A percentile compares a stretch with the other conserved stretches of the same genome.
phyloP scores from a whole-genome alignment of 2,888 invertebrate genomes.

The Pyrrhosoma nymphula region DNA sequence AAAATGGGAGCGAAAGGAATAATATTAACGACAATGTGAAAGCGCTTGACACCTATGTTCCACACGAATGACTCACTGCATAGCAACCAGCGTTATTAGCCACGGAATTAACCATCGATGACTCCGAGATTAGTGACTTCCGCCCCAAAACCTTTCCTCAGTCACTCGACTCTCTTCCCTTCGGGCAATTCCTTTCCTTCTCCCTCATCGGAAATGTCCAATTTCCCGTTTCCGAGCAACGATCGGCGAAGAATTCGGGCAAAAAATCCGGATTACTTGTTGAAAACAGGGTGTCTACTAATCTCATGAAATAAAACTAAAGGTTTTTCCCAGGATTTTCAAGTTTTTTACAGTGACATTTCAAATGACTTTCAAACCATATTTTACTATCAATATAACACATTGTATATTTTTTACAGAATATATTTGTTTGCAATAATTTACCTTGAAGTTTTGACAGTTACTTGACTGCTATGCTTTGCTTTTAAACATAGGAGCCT shows the following conservation, averaged over 20 bases:
- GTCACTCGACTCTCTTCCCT: neutral
- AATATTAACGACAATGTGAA: neutral
- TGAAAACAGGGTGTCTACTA: too few species aligned
- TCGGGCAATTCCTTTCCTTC: neutral
- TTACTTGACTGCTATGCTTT: too few species aligned
- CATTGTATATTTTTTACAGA: too few species aligned
- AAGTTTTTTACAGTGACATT: too few species aligned
- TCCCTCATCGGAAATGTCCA: neutral
- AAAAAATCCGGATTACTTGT: neutral
- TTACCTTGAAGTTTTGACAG: too few species aligned
- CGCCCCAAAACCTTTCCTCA: constrained; percentile 9
- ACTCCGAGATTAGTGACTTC: neutral
- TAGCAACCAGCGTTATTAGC: neutral
- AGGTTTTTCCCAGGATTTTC: too few species aligned
- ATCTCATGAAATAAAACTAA: too few species aligned
- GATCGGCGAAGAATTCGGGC: neutral
- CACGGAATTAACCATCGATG: neutral
- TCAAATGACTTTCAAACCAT: too few species aligned
- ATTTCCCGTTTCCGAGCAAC: neutral
- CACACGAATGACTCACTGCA: neutral
- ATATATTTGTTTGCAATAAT: too few species aligned
- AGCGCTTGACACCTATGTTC: neutral
- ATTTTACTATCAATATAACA: too few species aligned
- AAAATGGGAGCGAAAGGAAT: neutral
- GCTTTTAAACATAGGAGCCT: too few species aligned